Percentiles rank a stretch among this genome's conserved stretches.
Evolutionary conservation across 2,797 vertebrate genomes (phyloP).

Genomic region (Apodemus agrarius): DNA sequence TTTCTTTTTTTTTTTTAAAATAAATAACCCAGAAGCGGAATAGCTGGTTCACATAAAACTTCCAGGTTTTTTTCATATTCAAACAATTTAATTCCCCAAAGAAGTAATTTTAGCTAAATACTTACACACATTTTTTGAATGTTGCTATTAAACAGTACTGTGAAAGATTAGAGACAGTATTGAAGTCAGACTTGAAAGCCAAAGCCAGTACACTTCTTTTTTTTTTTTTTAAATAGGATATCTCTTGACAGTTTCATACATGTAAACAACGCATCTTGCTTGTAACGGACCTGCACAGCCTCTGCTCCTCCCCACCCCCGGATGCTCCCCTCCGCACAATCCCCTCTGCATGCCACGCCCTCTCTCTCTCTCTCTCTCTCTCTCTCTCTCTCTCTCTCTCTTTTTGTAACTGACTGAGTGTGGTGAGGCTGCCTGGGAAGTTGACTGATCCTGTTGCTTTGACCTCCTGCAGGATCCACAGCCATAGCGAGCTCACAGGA

Average conservation of each 20-base stretch:
- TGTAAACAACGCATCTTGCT: not conserved
- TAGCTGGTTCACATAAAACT: not conserved
- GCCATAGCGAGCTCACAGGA: not conserved
- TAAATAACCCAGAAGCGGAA: not conserved
- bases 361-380: too few species aligned
- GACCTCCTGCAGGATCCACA: too few species aligned
- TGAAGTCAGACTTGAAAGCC: not conserved
- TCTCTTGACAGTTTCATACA: not conserved
- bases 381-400: too few species aligned
- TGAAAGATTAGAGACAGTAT: not conserved
- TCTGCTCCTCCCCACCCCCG: not conserved
- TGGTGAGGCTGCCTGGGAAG: not conserved
- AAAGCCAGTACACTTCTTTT: not conserved
- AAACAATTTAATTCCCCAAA: not conserved
- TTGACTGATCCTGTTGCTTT: not conserved
- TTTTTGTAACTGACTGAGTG: not conserved
- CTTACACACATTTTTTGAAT: not conserved
- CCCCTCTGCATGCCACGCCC: rapidly evolving
- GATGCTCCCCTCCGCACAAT: too few species aligned
- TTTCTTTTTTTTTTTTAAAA: not conserved
- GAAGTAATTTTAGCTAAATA: conserved; percentile 11
- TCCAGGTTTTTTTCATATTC: not conserved
- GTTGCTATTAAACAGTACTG: not conserved
- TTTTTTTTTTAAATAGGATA: not conserved
- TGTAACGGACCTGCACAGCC: not conserved